A percentile compares a stretch with the other conserved stretches of the same genome.
phyloP scores from a whole-genome alignment of 2,113 vertebrate species.

The Coryphaenoides rupestris region DNA sequence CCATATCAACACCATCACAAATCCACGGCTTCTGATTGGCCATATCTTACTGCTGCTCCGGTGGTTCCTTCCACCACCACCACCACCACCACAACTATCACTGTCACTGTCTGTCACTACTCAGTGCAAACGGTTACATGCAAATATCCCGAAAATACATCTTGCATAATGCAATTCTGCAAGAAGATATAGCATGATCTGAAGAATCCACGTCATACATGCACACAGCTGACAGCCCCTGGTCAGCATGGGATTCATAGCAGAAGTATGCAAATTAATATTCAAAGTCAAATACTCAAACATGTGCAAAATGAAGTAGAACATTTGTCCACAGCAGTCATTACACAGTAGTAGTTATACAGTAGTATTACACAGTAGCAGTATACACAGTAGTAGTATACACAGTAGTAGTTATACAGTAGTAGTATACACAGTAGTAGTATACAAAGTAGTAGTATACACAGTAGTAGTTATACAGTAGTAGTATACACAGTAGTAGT shows the following conservation, averaged over 20 bases:
- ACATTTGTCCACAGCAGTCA: constrained; percentile 23
- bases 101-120: too few relatives aligned
- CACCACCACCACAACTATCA: neutral
- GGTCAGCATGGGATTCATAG: neutral
- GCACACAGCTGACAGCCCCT: neutral
- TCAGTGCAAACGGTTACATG: too few relatives aligned
- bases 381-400: too few relatives aligned
- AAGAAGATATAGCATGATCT: neutral
- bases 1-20: neutral
- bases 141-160: neutral
- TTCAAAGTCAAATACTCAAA: too few relatives aligned
- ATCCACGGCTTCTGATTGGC: neutral
- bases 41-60: too few relatives aligned
- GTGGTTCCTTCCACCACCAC: neutral
- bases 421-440: neutral
- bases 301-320: too few relatives aligned
- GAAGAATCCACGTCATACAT: neutral
- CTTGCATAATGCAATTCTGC: neutral
- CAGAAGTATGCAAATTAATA: too few relatives aligned
- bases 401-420: constrained; percentile 7
- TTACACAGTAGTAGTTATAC: too few relatives aligned
- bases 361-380: constrained; percentile 38
- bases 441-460: constrained; percentile 19
- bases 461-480: too few relatives aligned
- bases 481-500: constrained; percentile 28